Percentiles rank a stretch among this genome's conserved stretches.
Evolutionary conservation across 2,113 vertebrate genomes (phyloP).

Genomic region (Etia nguti): DNA sequence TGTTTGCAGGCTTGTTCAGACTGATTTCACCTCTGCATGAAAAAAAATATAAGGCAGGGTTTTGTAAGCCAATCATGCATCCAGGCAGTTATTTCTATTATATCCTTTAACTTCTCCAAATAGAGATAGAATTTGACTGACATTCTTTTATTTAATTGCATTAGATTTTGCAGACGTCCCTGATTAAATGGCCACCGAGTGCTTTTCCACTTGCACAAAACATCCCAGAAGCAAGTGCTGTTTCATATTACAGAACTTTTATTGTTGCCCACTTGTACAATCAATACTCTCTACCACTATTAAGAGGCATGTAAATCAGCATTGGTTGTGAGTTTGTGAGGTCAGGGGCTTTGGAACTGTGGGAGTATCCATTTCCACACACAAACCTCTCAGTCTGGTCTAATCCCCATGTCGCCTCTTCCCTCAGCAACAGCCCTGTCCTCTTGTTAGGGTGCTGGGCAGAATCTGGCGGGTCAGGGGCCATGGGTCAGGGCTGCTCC

Average conservation of each 20-base stretch:
- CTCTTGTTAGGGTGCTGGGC: slow-evolving; percentile 52
- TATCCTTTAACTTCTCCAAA: background rate
- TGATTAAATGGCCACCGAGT: background rate
- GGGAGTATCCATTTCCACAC: slow-evolving; percentile 50
- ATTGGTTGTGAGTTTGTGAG: background rate
- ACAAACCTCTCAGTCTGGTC: slow-evolving; percentile 42
- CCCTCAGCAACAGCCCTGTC: slow-evolving; percentile 49
- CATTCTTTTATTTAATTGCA: background rate
- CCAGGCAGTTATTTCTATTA: background rate
- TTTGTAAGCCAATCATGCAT: background rate
- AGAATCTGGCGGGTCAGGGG: slow-evolving; percentile 54
- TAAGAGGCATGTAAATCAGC: slow-evolving; percentile 2
- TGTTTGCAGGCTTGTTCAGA: background rate
- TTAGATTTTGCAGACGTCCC: background rate
- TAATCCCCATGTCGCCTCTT: slow-evolving; percentile 57
- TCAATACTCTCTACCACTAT: background rate
- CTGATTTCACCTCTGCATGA: background rate
- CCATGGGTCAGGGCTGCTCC: slow-evolving; percentile 61
- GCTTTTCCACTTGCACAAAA: background rate
- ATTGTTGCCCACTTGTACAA: background rate
- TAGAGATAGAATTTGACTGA: background rate
- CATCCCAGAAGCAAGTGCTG: background rate
- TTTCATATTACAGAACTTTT: background rate
- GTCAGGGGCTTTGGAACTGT: background rate
- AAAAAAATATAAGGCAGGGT: background rate